Percentiles rank a stretch among this genome's conserved stretches.
Conservation (phyloP, 2,113 vertebrate species). For the Thymallus thymallus region DNA sequence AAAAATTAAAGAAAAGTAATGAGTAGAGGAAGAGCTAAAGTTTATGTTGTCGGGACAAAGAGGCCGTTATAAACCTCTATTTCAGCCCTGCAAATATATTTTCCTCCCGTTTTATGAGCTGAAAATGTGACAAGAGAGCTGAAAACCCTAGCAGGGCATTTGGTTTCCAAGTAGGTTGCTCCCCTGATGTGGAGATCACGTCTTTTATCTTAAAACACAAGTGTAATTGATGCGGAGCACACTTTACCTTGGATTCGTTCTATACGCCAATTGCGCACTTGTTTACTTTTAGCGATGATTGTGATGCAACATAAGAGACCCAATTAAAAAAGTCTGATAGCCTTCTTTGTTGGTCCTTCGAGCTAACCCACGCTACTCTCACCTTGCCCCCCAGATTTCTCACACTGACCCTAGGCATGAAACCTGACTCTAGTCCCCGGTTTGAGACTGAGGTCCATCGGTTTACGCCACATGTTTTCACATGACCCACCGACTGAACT, state of each 20-base stretch:
- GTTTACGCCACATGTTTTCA: conserved; percentile 19
- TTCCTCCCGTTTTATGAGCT: conserved; percentile 32
- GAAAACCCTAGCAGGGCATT: conserved; percentile 22
- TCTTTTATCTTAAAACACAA: conserved; percentile 27
- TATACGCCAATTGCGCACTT: conserved; percentile 1
- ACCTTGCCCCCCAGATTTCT: conserved; percentile 3
- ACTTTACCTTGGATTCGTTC: background rate
- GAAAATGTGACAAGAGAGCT: conserved; percentile 30
- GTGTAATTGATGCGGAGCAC: conserved; percentile 20
- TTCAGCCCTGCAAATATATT: conserved; percentile 1
- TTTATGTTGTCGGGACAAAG: conserved; percentile 30
- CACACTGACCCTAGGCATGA: conserved; percentile 21
- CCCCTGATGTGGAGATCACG: conserved; percentile 15
- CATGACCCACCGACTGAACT: conserved; percentile 29
- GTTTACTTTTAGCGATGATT: conserved; percentile 23
- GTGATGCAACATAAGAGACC: conserved; percentile 20
- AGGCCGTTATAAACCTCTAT: conserved; percentile 10
- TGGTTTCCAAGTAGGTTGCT: conserved; percentile 33
- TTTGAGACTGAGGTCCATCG: background rate
- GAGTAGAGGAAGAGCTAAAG: conserved; percentile 19
- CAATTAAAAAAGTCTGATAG: conserved; percentile 9
- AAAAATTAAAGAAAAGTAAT: conserved; percentile 28
- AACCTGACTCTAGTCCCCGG: conserved; percentile 29
- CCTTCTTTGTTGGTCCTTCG: background rate
- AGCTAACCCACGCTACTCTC: background rate